Base-by-base conservation (phyloP, 2,888 invertebrate genomes). In the Prenolepis imparis region DNA sequence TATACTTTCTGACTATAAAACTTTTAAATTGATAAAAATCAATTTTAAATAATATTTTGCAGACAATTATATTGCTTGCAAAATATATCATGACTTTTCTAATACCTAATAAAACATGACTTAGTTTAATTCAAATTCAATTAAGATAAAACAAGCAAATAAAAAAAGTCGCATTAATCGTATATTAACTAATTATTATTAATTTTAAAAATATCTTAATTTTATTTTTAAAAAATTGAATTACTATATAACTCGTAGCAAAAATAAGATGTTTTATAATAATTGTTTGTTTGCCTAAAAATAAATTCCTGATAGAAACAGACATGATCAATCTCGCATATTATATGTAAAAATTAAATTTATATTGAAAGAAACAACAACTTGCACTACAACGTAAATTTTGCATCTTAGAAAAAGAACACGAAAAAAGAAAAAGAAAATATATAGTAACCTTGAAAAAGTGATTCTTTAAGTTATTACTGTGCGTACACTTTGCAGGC, bases 401-500 rank as follows among this genome's bases (percentile, higher is more conserved):
- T n/a, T 12, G 18, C 39, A 36, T 39, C 21, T 39, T 21, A 9
- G 4, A 36, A 67, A 68, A 39, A 1, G 11, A 28, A 28, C 3
- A 28, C 28, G 6, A 52, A 55, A n/a, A 9, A 4, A 48, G 21
- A 75, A 66, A 48, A 75, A 52, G 1, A 77, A 2, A 67, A 55
- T 67, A 28, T 55, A 24, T 15, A 8, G 0, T 72, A 48, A 78
- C 41, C 44, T 70, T 78, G n/a, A 57, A 59, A 24, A 72, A 78
- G 32, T 32, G 18, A 80, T 80, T 32, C 32, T 44, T 8, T 72
- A 70, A 78, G 57, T 59, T 78, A 57, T 39, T 55, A 39, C 52
- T 39, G 8, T 12, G 18, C 32, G 21, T 70, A 70, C 70, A 78
- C 57, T 59, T 68, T 32, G 41, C 28, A 21, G 32, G 11, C 15